Evolutionary conservation across 1,140 invertebrate genomes (phyloP), one percentile per base, ranked within the genome.

Genomic region (Neodiprion virginianus): DNA sequence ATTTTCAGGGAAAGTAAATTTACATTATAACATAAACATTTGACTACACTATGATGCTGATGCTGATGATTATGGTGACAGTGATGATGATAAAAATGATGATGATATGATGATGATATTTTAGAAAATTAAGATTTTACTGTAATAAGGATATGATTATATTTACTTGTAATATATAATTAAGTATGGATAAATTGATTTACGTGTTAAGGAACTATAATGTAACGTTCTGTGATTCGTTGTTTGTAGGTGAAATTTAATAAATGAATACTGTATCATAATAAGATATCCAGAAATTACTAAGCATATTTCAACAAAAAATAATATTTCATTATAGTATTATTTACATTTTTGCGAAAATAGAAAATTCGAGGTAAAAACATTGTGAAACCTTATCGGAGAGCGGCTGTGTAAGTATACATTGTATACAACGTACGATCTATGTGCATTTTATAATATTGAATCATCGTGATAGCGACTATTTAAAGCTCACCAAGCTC

Each of bases 191-290:
- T 82, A 81, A 61, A 87, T 88, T 86, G 83, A 87, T 82, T 82
- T 61, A 61, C 11, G 11, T 12, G 11, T 14, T 87, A 87, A 87
- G 85, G 82, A 88, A 88, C 84, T 88, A 84, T 88, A 87, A 88
- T 88, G 86, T 88, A 88, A 88, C 86, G 87, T 88, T 88, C 87
- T 88, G 87, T 88, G 87, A 88, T 88, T 88, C 87, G 87, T 88
- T 88, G 87, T 88, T 88, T 88, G 87, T 88, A 88, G 87, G 87
- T 88, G 87, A 88, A 88, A 88, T 88, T 88, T 86, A 88, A 88
- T 88, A 87, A 88, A 88, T 85, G 81, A 87, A 87, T 85, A 84
- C 84, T 87, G 85, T 88, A 88, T 83, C 79, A 87, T 86, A 86
- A 75, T 71, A 74, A 40, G 2, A 40, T 40, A 40, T 5, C 5